Base-by-base conservation (phyloP, 2,113 vertebrate species). In the Thamnaconus septentrionalis region DNA sequence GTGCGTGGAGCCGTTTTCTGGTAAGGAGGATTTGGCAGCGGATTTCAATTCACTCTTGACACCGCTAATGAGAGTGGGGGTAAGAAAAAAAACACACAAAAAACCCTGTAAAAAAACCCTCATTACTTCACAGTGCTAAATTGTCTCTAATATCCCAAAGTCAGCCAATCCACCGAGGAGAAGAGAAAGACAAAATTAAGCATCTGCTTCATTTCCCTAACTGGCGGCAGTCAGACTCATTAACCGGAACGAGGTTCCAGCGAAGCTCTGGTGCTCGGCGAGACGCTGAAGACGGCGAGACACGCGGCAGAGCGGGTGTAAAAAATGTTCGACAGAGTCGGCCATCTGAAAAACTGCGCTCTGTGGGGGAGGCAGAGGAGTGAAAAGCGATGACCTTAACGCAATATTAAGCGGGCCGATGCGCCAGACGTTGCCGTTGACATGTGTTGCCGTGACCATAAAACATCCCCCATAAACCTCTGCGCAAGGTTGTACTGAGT, bases 151-250 rank as follows among this genome's bases (percentile, higher is more conserved):
- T 87, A 83, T 84, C 62, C 81, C 75, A 85, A 83, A 85, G 85
- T 83, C 82, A 89, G 80, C 76, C 76, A 85, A 88, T 80, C 59
- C 83, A 79, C 82, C 0, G 58, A 62, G 67, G 81, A 83, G 61
- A 78, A 78, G 75, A 84, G 76, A 82, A 75, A 83, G 57, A 73
- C 71, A 84, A 87, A 87, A 88, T 87, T 81, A 90, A 82, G 81
- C 87, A 89, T 84, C 87, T 88, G 87, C 71, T 79, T 85, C 69
- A 85, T 83, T 82, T 86, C 83, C 84, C 84, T 80, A 81, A 90
- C 73, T 85, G 81, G 71, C 85, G 50, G 8, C 79, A 82, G 82
- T 67, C 71, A 68, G 69, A 66, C 84, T 85, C 82, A 86, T 88
- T 88, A 85, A 76, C 79, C 64, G 80, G 71, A 87, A 71, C 80